Evolutionary conservation across 1,140 invertebrate species (phyloP), one percentile per base, ranked within the genome.

Genomic region (Batillaria attramentaria): DNA sequence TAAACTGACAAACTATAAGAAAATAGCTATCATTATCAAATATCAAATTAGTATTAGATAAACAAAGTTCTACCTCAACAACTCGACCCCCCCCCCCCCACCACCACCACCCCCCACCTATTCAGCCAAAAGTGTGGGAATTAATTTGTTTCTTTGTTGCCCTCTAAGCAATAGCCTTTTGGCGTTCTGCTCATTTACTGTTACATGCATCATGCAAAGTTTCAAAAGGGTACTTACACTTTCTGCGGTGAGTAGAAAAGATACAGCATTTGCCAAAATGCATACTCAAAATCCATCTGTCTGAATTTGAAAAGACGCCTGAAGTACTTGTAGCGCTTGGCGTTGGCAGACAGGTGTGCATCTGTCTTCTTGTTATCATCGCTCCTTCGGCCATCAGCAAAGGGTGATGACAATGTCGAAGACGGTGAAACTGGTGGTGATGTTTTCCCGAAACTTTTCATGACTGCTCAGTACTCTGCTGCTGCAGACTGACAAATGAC

Each of bases 221-320:
- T n/a, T n/a, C n/a, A n/a, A n/a, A n/a, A n/a, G n/a, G n/a, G 57
- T 24, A 37, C 65, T 87, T 89, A 99, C 3, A 99, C 97, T 94
- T 99, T 99, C 90, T 99, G 97, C 37, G 98, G 98, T 0, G 97
- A 93, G 76, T 96, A 93, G 91, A 99, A 97, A 72, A 99, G 92
- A 91, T 98, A 99, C 0, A 98, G 92, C 96, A 99, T 99, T 94
- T 99, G 98, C 98, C 98, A 99, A 18, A 96, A 92, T 3, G 98
- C 98, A 93, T 98, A 99, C 90, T 99, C 97, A 93, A 99, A 99
- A 91, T 99, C 98, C 98, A 99, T 99, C 92, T 99, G 98, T 87
- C 96, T 94, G 88, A 89, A 98, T 91, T 98, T 97, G 37, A 99
- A 93, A 50, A 99, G 91, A 86, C 97, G 93, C 84, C 97, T 92